Percentiles rank a stretch among this genome's conserved stretches.
These are phyloP conservation scores for Cacatua alba DNA, from an alignment of 2,113 vertebrate genomes.

Conservation along the genomic window DNA sequence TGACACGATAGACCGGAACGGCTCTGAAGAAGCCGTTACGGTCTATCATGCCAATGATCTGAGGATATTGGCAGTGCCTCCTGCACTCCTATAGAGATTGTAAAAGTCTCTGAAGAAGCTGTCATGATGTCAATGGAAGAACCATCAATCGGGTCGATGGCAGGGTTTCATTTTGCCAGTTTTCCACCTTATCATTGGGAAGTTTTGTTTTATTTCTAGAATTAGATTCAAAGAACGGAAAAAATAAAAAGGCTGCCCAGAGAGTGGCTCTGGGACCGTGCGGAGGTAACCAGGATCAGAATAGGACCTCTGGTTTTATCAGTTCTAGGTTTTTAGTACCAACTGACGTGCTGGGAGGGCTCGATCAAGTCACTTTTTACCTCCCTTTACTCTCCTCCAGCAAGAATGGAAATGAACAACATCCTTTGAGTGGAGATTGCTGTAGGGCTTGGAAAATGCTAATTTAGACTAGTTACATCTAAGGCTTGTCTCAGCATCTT, in stretches of 20 bases:
- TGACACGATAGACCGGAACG: conserved; percentile 80
- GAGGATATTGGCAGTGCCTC: conserved; percentile 81
- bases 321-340: neutral
- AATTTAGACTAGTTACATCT: neutral
- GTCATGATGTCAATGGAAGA: conserved; percentile 56
- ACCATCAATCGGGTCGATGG: conserved; percentile 2
- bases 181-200: neutral
- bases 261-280: neutral
- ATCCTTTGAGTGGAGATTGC: neutral
- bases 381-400: neutral
- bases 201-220: neutral
- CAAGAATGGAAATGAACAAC: neutral
- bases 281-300: neutral
- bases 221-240: neutral
- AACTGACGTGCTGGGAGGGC: neutral
- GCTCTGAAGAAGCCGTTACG: conserved; percentile 81
- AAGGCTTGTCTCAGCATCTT: neutral
- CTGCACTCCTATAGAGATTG: conserved; percentile 70
- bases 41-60: conserved; percentile 83
- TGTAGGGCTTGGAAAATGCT: neutral
- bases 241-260: neutral
- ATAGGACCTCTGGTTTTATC: neutral
- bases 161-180: conserved; percentile 15
- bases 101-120: conserved; percentile 73
- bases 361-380: neutral